Evolutionary conservation across 2,113 vertebrate genomes (phyloP), one percentile per base, ranked within the genome.

Genomic region (Syngnathus typhle): DNA sequence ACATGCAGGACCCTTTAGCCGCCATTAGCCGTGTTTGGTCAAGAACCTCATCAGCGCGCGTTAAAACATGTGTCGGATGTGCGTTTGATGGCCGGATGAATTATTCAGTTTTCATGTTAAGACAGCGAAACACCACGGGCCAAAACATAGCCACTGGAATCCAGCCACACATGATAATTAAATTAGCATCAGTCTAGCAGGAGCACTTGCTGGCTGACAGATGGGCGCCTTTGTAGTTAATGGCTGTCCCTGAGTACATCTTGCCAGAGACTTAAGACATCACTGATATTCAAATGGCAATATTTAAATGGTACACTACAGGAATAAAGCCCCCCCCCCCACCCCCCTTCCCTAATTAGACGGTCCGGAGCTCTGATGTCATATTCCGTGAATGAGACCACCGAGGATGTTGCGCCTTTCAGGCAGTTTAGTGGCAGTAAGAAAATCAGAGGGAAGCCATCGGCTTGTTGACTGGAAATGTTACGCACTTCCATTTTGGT

Each of bases 211-310:
- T 72, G 77, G 76, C 81, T 77, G 71, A 85, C 82, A 87, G 80
- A 86, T 75, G 78, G 83, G 76, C 65, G 69, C 82, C 85, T 89
- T 89, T 87, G 84, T 88, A 83, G 83, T 88, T 91, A 90, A 90
- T 89, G 82, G 84, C 66, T 60, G 83, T 85, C 79, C 84, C 86
- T 77, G 82, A 85, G 77, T 70, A 77, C 73, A 64, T 84, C 77
- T 76, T 83, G 86, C 75, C 72, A 63, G 72, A 78, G 80, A 73
- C 82, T 88, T 88, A 82, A 83, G 74, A 87, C 87, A 87, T 89
- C 85, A 88, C 81, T 90, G 61, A 72, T 78, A 86, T 83, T 87
- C 85, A 88, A 89, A 88, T 88, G 77, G 43, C 65, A 85, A 78
- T 68, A 83, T 84, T 88, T 88, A 85, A 86, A 84, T 81, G 71